Base-by-base conservation (phyloP, 2,888 invertebrate genomes). In the Polymixis lichenea region DNA sequence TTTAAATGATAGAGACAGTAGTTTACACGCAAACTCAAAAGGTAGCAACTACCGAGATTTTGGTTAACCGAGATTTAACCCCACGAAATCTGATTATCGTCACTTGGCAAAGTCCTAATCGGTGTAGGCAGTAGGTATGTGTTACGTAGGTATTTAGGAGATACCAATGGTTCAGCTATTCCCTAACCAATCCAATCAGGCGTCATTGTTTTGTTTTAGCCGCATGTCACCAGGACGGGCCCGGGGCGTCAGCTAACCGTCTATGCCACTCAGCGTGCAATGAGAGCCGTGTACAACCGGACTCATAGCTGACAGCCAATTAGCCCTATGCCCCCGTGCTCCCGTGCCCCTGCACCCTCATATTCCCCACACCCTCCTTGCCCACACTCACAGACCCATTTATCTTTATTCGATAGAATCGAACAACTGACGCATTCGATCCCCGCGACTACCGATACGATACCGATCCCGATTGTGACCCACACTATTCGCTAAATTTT, bases 291-390 rank as follows among this genome's bases (percentile, higher is more conserved):
- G 89, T 86, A 88, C 89, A 90, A 91, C 93, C 92, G 94, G 92
- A 91, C 94, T 94, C 94, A 92, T 93, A 92, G 93, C 92, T 96
- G 96, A 96, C 96, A 96, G 92, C 95, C 96, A 96, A 96, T 96
- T 96, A 96, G 93, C 93, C 93, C 88, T 90, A 80, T 92, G 90
- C 92, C 94, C 93, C 90, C 78, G 85, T 83, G 85, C 66, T 84
- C 81, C 72, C 89, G 85, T 89, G 87, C 89, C 89, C 88, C 87
- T 75, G 84, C 85, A 82, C 86, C 84, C 89, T 87, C 88, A 84
- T 86, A 84, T 84, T 87, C 83, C 89, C 78, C 88, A 78, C 86
- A 85, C 90, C 91, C 90, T 89, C 89, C 90, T 86, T 90, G 89
- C 92, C 92, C 92, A 91, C 91, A 91, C 92, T 92, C 91, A 90